phyloP scores from a whole-genome alignment of 1,140 invertebrate genomes.

The Drosophila tsacasi region DNA sequence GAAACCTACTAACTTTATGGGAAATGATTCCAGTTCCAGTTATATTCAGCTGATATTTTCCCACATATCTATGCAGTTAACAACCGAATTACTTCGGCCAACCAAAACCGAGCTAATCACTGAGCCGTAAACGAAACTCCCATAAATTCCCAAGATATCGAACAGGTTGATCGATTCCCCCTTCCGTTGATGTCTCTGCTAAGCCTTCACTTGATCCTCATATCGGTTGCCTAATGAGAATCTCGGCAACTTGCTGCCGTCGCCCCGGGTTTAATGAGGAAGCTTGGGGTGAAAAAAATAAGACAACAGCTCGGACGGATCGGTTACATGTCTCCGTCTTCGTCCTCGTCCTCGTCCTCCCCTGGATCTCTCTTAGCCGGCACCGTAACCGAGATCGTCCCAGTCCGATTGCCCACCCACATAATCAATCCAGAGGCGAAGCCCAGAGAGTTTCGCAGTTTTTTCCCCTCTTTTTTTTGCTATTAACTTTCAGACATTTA shows the following conservation, averaged over 20 bases:
- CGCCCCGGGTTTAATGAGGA: conserved; percentile 58
- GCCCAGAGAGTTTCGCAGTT: conserved; percentile 45
- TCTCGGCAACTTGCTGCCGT: conserved; percentile 21
- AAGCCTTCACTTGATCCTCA: conserved; percentile 35
- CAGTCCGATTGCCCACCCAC: conserved; percentile 61
- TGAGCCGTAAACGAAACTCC: conserved; percentile 41
- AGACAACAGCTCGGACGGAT: conserved; percentile 61
- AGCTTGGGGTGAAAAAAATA: conserved; percentile 46
- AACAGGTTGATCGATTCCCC: conserved; percentile 42
- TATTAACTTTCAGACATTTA: conserved; percentile 62
- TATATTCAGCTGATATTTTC: conserved; percentile 18
- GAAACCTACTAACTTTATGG: background rate
- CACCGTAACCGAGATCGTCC: conserved; percentile 45
- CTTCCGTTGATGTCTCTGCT: conserved; percentile 1
- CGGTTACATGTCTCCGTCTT: conserved; percentile 58
- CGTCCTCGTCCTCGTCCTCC: conserved; percentile 7
- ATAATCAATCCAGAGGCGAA: conserved; percentile 50
- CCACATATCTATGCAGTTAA: conserved; percentile 11
- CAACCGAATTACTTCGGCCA: conserved; percentile 10
- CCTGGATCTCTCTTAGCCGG: background rate
- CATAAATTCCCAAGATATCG: conserved; percentile 46
- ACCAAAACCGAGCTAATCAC: conserved; percentile 27
- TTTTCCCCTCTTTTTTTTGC: conserved; percentile 25
- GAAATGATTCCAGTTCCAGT: conserved; percentile 8
- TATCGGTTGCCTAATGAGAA: conserved; percentile 43